Base-by-base conservation (phyloP, 2,113 vertebrate genomes). In the Siniperca knerii region DNA sequence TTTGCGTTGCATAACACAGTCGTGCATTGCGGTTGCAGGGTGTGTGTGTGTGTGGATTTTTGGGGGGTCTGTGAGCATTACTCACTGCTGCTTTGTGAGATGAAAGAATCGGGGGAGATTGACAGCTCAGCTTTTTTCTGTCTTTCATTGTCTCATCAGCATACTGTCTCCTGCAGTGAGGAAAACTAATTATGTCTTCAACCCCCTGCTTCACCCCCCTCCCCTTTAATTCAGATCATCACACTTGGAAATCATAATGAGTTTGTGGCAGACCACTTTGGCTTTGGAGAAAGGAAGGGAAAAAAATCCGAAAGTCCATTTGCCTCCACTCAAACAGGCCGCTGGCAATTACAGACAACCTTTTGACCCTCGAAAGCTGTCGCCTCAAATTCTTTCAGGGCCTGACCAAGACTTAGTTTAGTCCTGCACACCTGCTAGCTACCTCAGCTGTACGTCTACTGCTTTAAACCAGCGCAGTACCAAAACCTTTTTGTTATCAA, bases 181-280 rank as follows among this genome's bases (percentile, higher is more conserved):
- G 92, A 91, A 93, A 95, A 94, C 95, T 95, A 95, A 96, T 96
- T 95, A 95, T 93, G 90, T 95, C 94, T 93, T 93, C 93, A 94
- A 89, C 89, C 90, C 93, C 90, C 94, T 87, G 85, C 92, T 76
- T 91, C 88, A 71, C 85, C 91, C 92, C 82, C 90, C 84, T 85
- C 91, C 91, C 82, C 87, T 84, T 94, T 93, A 90, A 91, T 92
- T 92, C 93, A 91, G 88, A 95, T 93, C 94, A 93, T 93, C 95
- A 92, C 92, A 89, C 84, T 90, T 90, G 90, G 91, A 93, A 93
- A 94, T 91, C 90, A 92, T 94, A 95, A 95, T 94, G 94, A 95
- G 92, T 93, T 93, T 87, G 86, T 91, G 89, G 88, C 89, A 70
- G 90, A 85, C 89, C 88, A 83, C 90, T 93, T 92, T 92, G 87